Evolutionary conservation across 2,888 invertebrate genomes (phyloP), one percentile per base, ranked within the genome.

Genomic region (Zaprionus bogoriensis): DNA sequence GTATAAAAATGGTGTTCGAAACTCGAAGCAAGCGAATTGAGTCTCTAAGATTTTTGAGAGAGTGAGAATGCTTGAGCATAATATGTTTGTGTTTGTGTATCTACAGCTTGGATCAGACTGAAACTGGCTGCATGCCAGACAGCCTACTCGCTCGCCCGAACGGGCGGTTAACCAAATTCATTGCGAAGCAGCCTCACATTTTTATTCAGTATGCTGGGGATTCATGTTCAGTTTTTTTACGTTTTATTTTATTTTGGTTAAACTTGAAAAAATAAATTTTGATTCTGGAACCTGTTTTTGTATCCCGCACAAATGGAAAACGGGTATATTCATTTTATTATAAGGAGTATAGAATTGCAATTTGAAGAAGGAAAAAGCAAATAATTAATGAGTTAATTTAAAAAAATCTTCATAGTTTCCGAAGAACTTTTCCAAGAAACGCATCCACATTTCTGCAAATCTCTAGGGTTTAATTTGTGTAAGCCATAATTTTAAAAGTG

Each of bases 231-330:
- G 23, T 12, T 14, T 48, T 47, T 66, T 62, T 41, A 36, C 10
- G 51, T 50, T 38, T 55, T 55, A 46, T 48, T 52, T 52, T 66
- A 32, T 54, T 45, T 51, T 48, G 53, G 55, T 54, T 59, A 52
- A 62, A 78, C 85, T 77, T 82, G 85, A 82, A 67, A 86, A 79
- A 72, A 86, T 67, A 80, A 83, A 79, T 86, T 84, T 86, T 86
- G 84, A 86, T 80, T 86, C 87, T 86, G 81, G 84, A 80, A 80
- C 87, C 80, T 61, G 87, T 80, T 79, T 82, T 74, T 17, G 17
- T 36, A 36, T 17, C 32, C 32, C 17, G 32, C 32, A 17, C 2
- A 12, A 4, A 9, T 14, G 0, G 7, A 36, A 17, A 17, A 3
- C 7, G 32, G 32, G 32, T 36, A 3, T 36, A 14, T 17, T 3